Base-by-base conservation (phyloP, 2,797 vertebrate species). In the Tiaroga cobitis region DNA sequence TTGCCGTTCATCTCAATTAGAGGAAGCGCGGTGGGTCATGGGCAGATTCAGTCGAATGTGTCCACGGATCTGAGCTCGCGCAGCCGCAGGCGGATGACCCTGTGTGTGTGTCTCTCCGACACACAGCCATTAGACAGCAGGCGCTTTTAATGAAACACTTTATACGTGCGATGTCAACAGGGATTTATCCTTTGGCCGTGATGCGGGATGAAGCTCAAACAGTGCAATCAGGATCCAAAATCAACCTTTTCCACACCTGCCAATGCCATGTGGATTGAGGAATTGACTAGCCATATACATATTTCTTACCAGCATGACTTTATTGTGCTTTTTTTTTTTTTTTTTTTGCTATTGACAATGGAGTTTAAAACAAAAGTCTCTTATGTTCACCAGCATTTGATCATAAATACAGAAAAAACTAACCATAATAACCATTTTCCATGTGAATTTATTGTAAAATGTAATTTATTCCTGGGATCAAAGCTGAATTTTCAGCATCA, bases 131-230 rank as follows among this genome's bases (percentile, higher is more conserved):
- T 82, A 82, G 37, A 82, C 37, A 24, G 18, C 43, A 75, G 82
- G 21, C 19, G 65, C 63, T 43, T 72, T 79, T 84, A 79, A 79
- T 84, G 83, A 84, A 84, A 84, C 83, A 84, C 83, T 79, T 84
- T 84, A 79, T 46, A 84, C 6, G 83, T 84, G 83, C 79, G 83
- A 84, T 70, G 83, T 78, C 82, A 41, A 69, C 82, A 43, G 76
- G 83, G 83, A 84, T 84, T 67, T 68, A 76, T 76, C 59, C 24
- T 41, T 54, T 39, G 61, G 24, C 82, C 15, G 41, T 49, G 74
- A 84, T 56, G 65, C 29, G 34, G 59, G 65, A 37, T 70, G 24
- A 51, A 67, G 46, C 65, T 74, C 69, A 61, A 21, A 32, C 73
- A 16, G 63, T 24, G 74, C 32, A 2, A 51, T 26, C 49, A 68